phyloP scores from a whole-genome alignment of 2,888 invertebrate genomes.

The Torymus tubicola region DNA sequence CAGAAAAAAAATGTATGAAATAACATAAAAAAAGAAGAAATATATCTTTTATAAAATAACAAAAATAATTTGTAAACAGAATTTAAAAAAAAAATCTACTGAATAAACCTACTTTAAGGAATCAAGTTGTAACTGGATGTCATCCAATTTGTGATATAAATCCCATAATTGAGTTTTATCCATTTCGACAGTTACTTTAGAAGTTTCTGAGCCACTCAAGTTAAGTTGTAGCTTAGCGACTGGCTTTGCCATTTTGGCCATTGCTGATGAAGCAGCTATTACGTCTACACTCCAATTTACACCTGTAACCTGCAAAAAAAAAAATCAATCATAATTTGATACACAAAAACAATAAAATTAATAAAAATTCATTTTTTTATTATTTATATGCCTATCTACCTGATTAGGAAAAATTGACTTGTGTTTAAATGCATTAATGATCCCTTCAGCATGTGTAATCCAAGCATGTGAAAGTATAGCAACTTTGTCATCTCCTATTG shows the following conservation, averaged over 20 bases:
- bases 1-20: no score
- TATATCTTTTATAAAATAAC: no score
- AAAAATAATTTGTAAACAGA: no score
- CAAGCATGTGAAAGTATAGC: conserved; percentile 69
- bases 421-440: conserved; percentile 66
- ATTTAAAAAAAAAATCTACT: neutral
- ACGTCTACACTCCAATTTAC: conserved; percentile 71
- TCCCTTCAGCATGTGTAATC: conserved; percentile 68
- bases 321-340: conserved; percentile 13
- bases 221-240: conserved; percentile 69
- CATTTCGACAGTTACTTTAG: conserved; percentile 69
- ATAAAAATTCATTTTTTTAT: conserved; percentile 29
- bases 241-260: conserved; percentile 67
- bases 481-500: conserved; percentile 67
- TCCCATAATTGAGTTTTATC: conserved; percentile 67
- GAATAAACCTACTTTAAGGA: conserved; percentile 65
- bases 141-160: conserved; percentile 69
- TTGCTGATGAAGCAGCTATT: conserved; percentile 68
- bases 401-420: conserved; percentile 70
- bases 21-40: no score
- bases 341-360: conserved; percentile 16
- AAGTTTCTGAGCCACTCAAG: conserved; percentile 62
- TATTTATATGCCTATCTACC: conserved; percentile 59
- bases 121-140: conserved; percentile 71
- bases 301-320: conserved; percentile 64